phyloP scores from a whole-genome alignment of 2,113 vertebrate genomes.

The Picathartes gymnocephalus region DNA sequence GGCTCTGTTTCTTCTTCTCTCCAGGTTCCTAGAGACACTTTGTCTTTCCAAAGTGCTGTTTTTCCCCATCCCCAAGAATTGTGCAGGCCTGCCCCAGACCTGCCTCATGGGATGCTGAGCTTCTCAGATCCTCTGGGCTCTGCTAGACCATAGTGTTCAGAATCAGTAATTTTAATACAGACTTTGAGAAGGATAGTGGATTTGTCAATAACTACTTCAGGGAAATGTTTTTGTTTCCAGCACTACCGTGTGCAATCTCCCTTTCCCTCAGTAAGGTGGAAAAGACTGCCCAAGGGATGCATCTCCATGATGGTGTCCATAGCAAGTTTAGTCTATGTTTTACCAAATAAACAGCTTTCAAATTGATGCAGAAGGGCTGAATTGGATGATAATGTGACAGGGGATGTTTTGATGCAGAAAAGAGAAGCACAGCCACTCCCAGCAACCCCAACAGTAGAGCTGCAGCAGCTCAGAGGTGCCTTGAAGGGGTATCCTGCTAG shows the following conservation, averaged over 20 bases:
- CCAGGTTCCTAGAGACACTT: background rate
- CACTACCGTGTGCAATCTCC: background rate
- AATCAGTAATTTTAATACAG: background rate
- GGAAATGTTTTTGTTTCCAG: background rate
- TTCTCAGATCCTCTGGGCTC: background rate
- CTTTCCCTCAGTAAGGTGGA: background rate
- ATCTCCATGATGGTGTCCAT: background rate
- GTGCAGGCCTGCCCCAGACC: background rate
- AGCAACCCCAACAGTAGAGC: background rate
- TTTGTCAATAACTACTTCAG: background rate
- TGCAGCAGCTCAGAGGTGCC: background rate
- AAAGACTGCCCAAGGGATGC: background rate
- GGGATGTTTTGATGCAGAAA: background rate
- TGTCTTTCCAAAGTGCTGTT: background rate
- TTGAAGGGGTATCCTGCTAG: background rate
- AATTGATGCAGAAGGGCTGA: background rate
- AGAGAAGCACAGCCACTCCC: background rate
- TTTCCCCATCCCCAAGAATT: background rate
- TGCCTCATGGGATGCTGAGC: fast-evolving
- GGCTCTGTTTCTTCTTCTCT: background rate
- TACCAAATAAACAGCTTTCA: background rate
- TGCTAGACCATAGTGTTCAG: background rate
- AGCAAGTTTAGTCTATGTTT: background rate
- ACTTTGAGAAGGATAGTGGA: background rate
- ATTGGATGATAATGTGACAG: background rate